phyloP scores from a whole-genome alignment of 2,888 invertebrate species.

The Patella pellucida region DNA sequence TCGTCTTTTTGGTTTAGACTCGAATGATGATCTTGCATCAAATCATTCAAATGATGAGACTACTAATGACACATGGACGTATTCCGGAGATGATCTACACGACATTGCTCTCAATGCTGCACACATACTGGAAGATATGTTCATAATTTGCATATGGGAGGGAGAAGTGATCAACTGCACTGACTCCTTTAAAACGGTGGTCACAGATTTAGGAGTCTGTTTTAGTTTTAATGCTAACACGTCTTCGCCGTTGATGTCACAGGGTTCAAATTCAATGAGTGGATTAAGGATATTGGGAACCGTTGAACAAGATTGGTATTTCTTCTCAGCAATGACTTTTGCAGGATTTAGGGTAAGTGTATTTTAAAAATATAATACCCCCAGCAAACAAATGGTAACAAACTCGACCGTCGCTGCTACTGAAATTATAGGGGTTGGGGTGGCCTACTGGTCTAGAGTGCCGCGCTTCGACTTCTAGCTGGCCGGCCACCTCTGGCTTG shows the following conservation, averaged over 20 bases:
- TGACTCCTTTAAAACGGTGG: neutral
- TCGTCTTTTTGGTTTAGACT: too few species aligned
- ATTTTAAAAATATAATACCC: too few species aligned
- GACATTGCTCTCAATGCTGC: neutral
- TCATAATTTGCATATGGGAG: neutral
- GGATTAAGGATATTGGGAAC: neutral
- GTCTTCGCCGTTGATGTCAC: neutral
- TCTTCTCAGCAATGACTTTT: neutral
- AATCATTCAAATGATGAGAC: neutral
- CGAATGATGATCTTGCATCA: neutral
- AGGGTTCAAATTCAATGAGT: neutral
- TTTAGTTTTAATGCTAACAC: neutral
- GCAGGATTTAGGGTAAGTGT: neutral
- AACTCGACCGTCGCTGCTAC: too few species aligned
- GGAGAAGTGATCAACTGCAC: neutral
- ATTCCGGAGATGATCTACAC: neutral
- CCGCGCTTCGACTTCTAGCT: too few species aligned
- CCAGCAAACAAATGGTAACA: too few species aligned
- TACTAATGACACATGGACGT: neutral
- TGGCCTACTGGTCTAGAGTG: too few species aligned
- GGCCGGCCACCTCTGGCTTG: too few species aligned
- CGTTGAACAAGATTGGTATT: neutral
- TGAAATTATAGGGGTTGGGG: too few species aligned
- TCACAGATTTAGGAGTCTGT: slow-evolving; percentile 7
- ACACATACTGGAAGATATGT: neutral